phyloP scores from a whole-genome alignment of 2,888 invertebrate species.

The Drosophila peninsularis region DNA sequence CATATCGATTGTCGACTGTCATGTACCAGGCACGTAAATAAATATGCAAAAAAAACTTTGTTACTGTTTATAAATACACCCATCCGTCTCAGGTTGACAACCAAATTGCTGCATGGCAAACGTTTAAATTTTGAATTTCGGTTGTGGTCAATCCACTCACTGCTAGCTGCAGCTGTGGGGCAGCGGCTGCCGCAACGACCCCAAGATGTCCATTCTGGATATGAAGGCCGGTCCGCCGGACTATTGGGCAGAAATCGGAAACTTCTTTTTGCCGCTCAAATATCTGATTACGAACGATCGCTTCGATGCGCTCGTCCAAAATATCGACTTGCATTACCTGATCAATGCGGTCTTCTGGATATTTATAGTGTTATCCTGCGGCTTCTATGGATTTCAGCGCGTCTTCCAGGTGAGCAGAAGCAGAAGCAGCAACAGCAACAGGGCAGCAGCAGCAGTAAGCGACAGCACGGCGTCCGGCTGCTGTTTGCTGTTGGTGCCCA shows the following conservation, averaged over 20 bases:
- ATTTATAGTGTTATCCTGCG: constrained; percentile 77
- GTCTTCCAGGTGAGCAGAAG: constrained; percentile 82
- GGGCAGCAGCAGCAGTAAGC: neutral
- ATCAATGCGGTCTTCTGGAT: constrained; percentile 84
- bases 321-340: constrained; percentile 82
- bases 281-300: constrained; percentile 82
- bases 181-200: constrained; percentile 15
- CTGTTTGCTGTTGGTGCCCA: constrained; percentile 30
- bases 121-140: constrained; percentile 23
- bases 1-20: constrained; percentile 9
- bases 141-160: constrained; percentile 11
- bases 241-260: constrained; percentile 83
- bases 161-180: constrained; percentile 10
- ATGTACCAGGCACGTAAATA: constrained; percentile 43
- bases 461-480: constrained; percentile 19
- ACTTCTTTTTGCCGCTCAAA: constrained; percentile 83
- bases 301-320: constrained; percentile 82
- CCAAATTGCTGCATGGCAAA: constrained; percentile 50
- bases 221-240: constrained; percentile 82
- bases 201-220: constrained; percentile 83
- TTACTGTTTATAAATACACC: constrained; percentile 60
- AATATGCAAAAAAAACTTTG: constrained; percentile 31
- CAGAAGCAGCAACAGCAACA: neutral
- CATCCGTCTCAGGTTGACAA: constrained; percentile 37
- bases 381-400: constrained; percentile 82